Evolutionary conservation across 2,888 invertebrate genomes (phyloP).

Genomic region (Atrina japonica): DNA sequence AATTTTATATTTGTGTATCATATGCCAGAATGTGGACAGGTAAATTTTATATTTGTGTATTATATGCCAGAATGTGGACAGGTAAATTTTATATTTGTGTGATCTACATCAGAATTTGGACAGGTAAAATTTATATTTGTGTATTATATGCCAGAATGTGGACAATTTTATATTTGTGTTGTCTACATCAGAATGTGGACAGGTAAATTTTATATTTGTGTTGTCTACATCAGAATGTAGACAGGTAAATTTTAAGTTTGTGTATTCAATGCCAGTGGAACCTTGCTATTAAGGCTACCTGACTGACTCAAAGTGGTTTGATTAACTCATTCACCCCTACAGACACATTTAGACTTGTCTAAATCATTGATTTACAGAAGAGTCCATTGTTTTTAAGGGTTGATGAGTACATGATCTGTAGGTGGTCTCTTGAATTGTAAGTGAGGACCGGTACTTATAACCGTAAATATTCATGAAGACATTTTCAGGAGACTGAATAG

Average conservation of each 20-base stretch:
- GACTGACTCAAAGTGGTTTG: no score
- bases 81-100: neutral
- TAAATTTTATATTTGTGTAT: conserved; percentile 17
- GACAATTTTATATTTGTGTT: conserved; percentile 5
- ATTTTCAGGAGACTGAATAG: no score
- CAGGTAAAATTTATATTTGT: neutral
- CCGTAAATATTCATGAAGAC: no score
- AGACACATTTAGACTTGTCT: no score
- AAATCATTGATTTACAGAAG: no score
- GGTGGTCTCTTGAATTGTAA: no score
- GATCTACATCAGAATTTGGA: neutral
- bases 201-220: conserved; percentile 2
- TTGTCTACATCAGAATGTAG: neutral
- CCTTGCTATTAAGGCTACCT: no score
- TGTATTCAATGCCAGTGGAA: no score
- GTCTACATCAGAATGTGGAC: neutral
- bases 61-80: neutral
- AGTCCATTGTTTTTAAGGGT: no score
- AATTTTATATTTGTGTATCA: conserved; percentile 20
- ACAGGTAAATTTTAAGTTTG: neutral
- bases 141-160: neutral
- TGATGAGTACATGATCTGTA: no score
- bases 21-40: neutral
- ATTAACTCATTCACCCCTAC: no score
- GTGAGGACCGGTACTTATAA: no score